These are phyloP conservation scores for Parotocinclus haroldoi DNA, from an alignment of 2,797 vertebrate species.

Conservation along the genomic window DNA sequence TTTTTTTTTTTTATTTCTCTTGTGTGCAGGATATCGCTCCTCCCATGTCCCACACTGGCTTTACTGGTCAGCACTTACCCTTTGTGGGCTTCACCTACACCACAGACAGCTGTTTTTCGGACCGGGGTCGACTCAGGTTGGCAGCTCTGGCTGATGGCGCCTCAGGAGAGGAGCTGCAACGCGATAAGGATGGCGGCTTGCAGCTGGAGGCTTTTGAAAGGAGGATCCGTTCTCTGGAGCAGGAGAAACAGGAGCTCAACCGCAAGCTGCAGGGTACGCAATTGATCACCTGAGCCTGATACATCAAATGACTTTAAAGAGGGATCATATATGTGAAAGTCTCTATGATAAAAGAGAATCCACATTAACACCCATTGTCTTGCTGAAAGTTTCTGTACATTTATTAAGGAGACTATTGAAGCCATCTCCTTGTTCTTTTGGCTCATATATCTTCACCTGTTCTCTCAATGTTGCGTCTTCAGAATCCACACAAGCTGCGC, in stretches of 20 bases:
- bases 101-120: conserved; percentile 83
- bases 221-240: conserved; percentile 85
- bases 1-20: too few species aligned
- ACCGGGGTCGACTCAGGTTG: conserved; percentile 50
- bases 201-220: conserved; percentile 86
- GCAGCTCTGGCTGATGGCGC: conserved; percentile 52
- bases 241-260: conserved; percentile 91
- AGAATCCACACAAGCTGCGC: conserved; percentile 86
- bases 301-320: not conserved
- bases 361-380: too few species aligned
- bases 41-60: conserved; percentile 85
- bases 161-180: conserved; percentile 64
- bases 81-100: conserved; percentile 97
- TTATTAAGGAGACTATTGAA: too few species aligned
- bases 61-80: conserved; percentile 91
- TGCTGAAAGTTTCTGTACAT: too few species aligned
- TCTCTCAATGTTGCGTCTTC: not conserved
- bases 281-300: too few species aligned
- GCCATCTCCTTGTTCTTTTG: not conserved
- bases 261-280: conserved; percentile 85
- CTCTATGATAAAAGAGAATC: too few species aligned
- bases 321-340: not conserved
- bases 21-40: conserved; percentile 83
- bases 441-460: too few species aligned
- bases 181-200: conserved; percentile 71